phyloP scores from a whole-genome alignment of 1,140 invertebrate genomes.

The Gryon sp. region DNA sequence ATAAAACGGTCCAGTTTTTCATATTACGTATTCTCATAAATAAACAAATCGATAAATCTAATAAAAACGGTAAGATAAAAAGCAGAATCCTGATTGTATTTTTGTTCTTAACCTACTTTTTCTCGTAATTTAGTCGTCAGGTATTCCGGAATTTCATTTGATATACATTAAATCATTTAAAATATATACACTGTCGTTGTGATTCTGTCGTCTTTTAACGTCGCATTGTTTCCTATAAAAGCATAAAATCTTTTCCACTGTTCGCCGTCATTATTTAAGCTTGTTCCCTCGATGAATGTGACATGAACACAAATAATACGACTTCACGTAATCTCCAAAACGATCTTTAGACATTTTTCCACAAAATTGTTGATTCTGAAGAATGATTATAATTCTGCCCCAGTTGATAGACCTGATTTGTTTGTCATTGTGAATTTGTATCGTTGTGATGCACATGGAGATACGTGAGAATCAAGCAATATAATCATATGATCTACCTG shows the following conservation, averaged over 20 bases:
- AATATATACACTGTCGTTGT: conserved; percentile 26
- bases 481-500: conserved; percentile 67
- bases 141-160: conserved; percentile 31
- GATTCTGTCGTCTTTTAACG: conserved; percentile 4
- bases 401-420: conserved; percentile 1
- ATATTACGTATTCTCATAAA: conserved; percentile 17
- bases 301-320: conserved; percentile 27
- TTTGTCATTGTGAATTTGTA: conserved; percentile 48
- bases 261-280: conserved; percentile 39
- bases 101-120: conserved; percentile 26
- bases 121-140: conserved; percentile 35
- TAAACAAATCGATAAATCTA: conserved; percentile 58
- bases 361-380: conserved; percentile 38
- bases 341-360: conserved; percentile 10
- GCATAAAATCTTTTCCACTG: conserved; percentile 29
- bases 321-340: conserved; percentile 16
- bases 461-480: conserved; percentile 56
- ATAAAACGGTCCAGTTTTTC: conserved; percentile 12
- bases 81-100: conserved; percentile 8
- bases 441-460: conserved; percentile 37
- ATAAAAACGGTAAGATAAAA: conserved; percentile 7
- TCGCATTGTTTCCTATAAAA: conserved; percentile 11
- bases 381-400: conserved; percentile 19
- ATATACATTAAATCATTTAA: conserved; percentile 49
- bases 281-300: conserved; percentile 36